Evolutionary conservation across 2,888 invertebrate genomes (phyloP), one percentile per base, ranked within the genome.

Genomic region (Tenthredo scrophulariae): DNA sequence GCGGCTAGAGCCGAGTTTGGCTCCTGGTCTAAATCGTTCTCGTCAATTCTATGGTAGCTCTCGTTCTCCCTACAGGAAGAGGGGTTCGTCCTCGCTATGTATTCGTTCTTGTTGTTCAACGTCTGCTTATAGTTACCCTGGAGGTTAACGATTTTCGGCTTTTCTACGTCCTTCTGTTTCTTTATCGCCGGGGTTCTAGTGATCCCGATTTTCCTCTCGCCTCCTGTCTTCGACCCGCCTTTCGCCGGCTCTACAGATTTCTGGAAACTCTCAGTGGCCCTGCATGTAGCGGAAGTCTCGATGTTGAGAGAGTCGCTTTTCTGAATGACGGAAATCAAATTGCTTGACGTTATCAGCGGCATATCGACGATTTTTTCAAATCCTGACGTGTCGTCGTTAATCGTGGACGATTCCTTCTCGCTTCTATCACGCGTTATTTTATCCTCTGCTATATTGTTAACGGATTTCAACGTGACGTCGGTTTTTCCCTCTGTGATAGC

Each of bases 301-400:
- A 62, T 33, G 13, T 15, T 40, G 13, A 83, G 50, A 9, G 83
- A 46, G 33, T 88, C 88, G 86, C 87, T 88, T 70, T 87, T 88
- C 72, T 88, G 87, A 9, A 88, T 87, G 4, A 89, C 87, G 40
- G 88, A 86, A 18, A 90, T 85, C 15, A 90, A 85, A 80, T 90
- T 92, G 86, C 87, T 89, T 54, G 93, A 92, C 3, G 92, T 90
- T 67, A 93, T 93, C 84, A 93, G 86, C 0, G 93, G 93, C 92
- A 93, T 92, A 80, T 93, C 93, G 29, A 91, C 90, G 84, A 93
- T 93, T 84, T 92, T 92, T 79, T 91, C 92, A 22, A 92, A 84
- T 7, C 82, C 87, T 37, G 86, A 87, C 33, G 84, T 88, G 65
- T 86, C 87, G n/a, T 85, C 87, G 82, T 74, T 85, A n/a, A n/a